Evolutionary conservation across 2,113 vertebrate species (phyloP).

Genomic region (Nothoprocta perdicaria): DNA sequence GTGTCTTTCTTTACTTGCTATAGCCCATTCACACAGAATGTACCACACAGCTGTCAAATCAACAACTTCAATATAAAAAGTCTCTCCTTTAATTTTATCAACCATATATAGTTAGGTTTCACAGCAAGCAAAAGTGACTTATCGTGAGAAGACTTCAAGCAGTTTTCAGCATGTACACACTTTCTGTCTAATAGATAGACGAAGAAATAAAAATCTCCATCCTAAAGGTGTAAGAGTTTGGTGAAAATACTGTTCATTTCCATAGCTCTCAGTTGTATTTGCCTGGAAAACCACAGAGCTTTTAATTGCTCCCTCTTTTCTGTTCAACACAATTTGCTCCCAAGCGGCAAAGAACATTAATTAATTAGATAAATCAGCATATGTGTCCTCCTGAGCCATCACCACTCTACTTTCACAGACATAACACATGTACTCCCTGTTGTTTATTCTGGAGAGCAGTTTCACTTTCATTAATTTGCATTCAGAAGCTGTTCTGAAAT

Average conservation of each 20-base stretch:
- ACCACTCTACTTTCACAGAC: neutral
- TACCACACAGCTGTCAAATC: neutral
- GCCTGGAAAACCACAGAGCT: neutral
- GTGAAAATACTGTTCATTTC: neutral
- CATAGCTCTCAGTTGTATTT: neutral
- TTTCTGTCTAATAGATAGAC: neutral
- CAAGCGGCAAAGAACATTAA: neutral
- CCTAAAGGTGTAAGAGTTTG: neutral
- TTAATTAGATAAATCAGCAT: neutral
- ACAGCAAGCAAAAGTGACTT: neutral
- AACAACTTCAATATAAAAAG: neutral
- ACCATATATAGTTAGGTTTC: neutral
- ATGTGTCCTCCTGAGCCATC: neutral
- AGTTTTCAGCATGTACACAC: neutral
- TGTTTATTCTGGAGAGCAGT: neutral
- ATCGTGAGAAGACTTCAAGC: neutral
- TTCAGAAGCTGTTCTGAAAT: too few species aligned
- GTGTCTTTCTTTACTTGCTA: neutral
- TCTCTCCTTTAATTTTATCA: neutral
- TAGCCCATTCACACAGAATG: neutral
- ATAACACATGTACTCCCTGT: too few species aligned
- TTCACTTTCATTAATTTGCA: too few species aligned
- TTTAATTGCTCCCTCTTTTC: neutral
- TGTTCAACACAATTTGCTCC: neutral
- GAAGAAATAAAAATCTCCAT: neutral